Evolutionary conservation across 2,888 invertebrate genomes (phyloP).

Genomic region (Aleiodes leptofemur): DNA sequence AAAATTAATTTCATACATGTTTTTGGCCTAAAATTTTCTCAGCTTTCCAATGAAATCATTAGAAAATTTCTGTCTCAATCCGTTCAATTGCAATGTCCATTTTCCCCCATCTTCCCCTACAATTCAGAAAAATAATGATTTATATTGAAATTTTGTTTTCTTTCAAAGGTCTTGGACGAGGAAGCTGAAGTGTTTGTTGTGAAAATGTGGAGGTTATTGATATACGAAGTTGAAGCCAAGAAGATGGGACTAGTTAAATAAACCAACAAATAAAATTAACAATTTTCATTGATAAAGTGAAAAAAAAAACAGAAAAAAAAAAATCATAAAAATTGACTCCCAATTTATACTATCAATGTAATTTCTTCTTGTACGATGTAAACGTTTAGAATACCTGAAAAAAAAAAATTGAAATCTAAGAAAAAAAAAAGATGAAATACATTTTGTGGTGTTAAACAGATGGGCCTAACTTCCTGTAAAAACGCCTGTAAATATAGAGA

Average conservation of each 20-base stretch:
- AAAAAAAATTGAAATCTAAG: conserved; percentile 17
- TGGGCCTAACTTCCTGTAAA: no score
- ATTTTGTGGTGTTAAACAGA: not conserved
- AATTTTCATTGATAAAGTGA: conserved; percentile 20
- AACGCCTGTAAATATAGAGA: no score
- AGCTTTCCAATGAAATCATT: no score
- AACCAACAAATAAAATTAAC: conserved; percentile 58
- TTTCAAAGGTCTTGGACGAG: conserved; percentile 94
- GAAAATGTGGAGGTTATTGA: conserved; percentile 99
- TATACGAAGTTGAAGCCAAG: conserved; percentile 99
- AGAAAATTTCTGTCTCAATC: no score
- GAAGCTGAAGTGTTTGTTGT: conserved; percentile 99
- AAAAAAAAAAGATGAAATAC: conserved; percentile 8
- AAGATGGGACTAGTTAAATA: conserved; percentile 92
- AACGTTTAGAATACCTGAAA: conserved; percentile 62
- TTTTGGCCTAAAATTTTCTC: no score
- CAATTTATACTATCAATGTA: conserved; percentile 65
- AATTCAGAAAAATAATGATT: not conserved
- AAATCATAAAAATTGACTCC: conserved; percentile 55
- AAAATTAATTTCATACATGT: no score
- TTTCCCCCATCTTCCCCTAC: no score
- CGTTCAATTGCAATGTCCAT: no score
- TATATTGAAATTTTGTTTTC: conserved; percentile 38
- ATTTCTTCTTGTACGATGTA: conserved; percentile 64
- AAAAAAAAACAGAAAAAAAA: conserved; percentile 41